These are phyloP conservation scores for Corythornis madagascariensis DNA, from an alignment of 2,113 vertebrate species.

Conservation along the genomic window DNA sequence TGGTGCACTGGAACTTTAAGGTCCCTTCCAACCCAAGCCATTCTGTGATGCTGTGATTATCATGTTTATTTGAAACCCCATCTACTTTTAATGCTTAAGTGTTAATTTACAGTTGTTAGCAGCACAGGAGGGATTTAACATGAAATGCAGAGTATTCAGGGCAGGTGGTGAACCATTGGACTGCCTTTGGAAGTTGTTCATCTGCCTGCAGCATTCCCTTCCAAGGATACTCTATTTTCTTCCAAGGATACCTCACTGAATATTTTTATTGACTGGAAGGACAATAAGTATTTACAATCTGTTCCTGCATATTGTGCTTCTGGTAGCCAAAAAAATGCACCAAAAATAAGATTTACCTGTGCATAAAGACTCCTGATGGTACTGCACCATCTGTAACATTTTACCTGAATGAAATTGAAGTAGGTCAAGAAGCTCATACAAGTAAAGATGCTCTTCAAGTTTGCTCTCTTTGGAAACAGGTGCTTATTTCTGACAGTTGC, in stretches of 20 bases:
- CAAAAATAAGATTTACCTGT: background rate
- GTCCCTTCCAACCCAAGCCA: too few species aligned
- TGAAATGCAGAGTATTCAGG: background rate
- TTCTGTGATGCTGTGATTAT: too few species aligned
- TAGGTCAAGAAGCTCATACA: background rate
- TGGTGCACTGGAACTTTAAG: too few species aligned
- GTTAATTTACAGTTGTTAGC: background rate
- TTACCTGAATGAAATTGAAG: constrained; percentile 1
- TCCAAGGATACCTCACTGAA: background rate
- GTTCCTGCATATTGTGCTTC: background rate
- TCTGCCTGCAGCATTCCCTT: background rate
- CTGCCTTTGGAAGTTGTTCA: background rate
- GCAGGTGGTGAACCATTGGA: background rate
- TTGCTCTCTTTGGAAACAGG: background rate
- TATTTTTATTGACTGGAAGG: background rate
- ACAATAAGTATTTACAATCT: constrained; percentile 1
- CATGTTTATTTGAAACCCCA: background rate
- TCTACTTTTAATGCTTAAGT: background rate
- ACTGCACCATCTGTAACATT: background rate
- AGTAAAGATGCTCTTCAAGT: background rate
- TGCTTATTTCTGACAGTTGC: background rate
- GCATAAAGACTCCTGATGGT: background rate
- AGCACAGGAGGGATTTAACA: background rate
- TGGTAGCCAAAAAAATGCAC: background rate
- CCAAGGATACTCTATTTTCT: background rate